Base-by-base conservation (phyloP, 2,113 vertebrate species). In the Collichthys lucidus region DNA sequence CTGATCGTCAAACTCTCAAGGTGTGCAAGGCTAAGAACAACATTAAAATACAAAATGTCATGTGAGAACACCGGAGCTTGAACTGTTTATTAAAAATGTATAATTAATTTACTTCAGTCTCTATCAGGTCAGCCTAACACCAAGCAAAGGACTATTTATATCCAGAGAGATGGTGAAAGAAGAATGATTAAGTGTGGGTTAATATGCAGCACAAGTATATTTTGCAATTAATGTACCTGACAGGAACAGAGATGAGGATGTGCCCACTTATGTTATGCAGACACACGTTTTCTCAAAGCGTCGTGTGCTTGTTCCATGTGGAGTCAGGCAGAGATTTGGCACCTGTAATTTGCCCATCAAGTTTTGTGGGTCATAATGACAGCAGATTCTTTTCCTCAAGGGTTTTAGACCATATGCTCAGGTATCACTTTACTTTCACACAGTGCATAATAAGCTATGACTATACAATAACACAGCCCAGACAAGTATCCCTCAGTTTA, bases 391-490 rank as follows among this genome's bases (percentile, higher is more conserved):
- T 56, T 84, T 87, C 49, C 73, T 77, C 44, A 1, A 74, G 61
- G 55, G 55, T 55, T 75, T 82, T 14, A 49, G 20, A 65, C 53
- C 79, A 83, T 85, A 79, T 89, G 79, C 17, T 83, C 61, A 72
- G 52, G 71, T 80, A 70, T 82, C 65, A 55, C 52, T 80, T 81
- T 35, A 46, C 59, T 52, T 81, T 69, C 71, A 31, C 59, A 67
- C 16, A 69, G 20, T 65, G 35, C 31, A 19, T 79, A 72, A 79
- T 63, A 53, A 74, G 47, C 47, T 49, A 40, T n/a, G 16, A 53
- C 64, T 64, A 24, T 55, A 26, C 40, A 49, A 42, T 24, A 73
- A 20, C 47, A 57, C 24, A 62, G 47, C 17, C 55, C 57, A 53
- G 40, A 24, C 7, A 65, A 74, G 60, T 6, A 55, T 73, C 62